Evolutionary conservation across 1,140 invertebrate species (phyloP).

Genomic region (Reticulitermes speratus): DNA sequence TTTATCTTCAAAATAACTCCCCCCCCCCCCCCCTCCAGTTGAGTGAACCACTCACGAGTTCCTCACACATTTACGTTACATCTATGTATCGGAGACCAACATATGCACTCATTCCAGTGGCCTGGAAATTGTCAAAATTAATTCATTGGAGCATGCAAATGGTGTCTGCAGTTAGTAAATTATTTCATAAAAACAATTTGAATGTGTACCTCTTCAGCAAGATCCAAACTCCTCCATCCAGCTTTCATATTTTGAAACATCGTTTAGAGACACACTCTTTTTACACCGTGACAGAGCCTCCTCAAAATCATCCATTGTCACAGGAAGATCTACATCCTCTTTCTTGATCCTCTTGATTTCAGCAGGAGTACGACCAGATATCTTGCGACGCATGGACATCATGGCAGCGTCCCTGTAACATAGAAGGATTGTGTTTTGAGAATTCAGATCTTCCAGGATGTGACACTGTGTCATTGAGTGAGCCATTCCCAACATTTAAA

Average conservation of each 20-base stretch:
- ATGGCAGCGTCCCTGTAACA: constrained; percentile 62
- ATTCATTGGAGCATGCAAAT: too few species aligned
- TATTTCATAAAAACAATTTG: too few species aligned
- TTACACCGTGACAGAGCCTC: constrained; percentile 59
- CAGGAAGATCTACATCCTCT: constrained; percentile 61
- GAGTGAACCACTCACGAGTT: neutral
- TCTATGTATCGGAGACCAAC: neutral
- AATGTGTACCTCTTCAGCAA: constrained; percentile 30
- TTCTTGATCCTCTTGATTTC: constrained; percentile 63
- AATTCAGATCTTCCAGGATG: too few species aligned
- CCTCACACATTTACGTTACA: neutral
- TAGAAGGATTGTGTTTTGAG: neutral
- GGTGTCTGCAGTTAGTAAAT: too few species aligned
- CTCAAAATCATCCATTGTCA: constrained; percentile 59
- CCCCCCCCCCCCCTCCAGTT: neutral
- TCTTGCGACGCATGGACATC: constrained; percentile 66
- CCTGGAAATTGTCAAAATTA: neutral
- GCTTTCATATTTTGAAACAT: constrained; percentile 52
- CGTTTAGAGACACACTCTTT: constrained; percentile 57
- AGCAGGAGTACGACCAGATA: constrained; percentile 59
- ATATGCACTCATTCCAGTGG: neutral
- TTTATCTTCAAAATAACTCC: neutral
- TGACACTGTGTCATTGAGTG: too few species aligned
- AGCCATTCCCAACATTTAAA: too few species aligned
- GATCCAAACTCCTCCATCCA: constrained; percentile 43